Conservation (phyloP, 1,140 invertebrate species). For the Ylistrum balloti region DNA sequence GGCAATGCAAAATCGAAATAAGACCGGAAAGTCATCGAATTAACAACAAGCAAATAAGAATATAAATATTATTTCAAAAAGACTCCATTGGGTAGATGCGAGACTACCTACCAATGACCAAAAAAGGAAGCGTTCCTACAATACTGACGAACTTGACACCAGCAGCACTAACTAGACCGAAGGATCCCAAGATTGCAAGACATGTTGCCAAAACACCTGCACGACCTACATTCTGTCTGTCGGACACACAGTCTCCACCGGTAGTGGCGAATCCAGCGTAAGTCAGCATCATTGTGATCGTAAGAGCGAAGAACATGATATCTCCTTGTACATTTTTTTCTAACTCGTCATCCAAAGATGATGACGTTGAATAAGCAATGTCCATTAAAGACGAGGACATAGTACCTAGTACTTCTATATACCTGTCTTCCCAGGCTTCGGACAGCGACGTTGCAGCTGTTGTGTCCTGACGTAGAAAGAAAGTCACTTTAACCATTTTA, state of each 20-base stretch:
- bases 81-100: too few species aligned
- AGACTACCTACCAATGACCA: slow-evolving; percentile 97
- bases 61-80: too few species aligned
- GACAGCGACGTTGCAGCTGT: not conserved
- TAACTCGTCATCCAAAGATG: slow-evolving; percentile 63
- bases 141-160: slow-evolving; percentile 97
- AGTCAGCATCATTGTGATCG: slow-evolving; percentile 63
- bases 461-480: slow-evolving; percentile 14
- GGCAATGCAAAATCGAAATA: too few species aligned
- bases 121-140: slow-evolving; percentile 95
- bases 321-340: slow-evolving; percentile 58
- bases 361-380: slow-evolving; percentile 57
- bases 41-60: too few species aligned
- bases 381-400: slow-evolving; percentile 42
- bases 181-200: slow-evolving; percentile 93
- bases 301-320: slow-evolving; percentile 58
- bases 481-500: not conserved
- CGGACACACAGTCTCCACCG: slow-evolving; percentile 62
- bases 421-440: slow-evolving; percentile 40
- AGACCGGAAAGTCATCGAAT: too few species aligned
- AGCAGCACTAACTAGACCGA: slow-evolving; percentile 94
- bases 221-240: slow-evolving; percentile 57
- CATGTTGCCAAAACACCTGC: slow-evolving; percentile 90
- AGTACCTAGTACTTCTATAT: not conserved
- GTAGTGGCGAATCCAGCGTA: slow-evolving; percentile 61